Base-by-base conservation (phyloP, 2,113 vertebrate genomes). In the Pterocles burchelli region DNA sequence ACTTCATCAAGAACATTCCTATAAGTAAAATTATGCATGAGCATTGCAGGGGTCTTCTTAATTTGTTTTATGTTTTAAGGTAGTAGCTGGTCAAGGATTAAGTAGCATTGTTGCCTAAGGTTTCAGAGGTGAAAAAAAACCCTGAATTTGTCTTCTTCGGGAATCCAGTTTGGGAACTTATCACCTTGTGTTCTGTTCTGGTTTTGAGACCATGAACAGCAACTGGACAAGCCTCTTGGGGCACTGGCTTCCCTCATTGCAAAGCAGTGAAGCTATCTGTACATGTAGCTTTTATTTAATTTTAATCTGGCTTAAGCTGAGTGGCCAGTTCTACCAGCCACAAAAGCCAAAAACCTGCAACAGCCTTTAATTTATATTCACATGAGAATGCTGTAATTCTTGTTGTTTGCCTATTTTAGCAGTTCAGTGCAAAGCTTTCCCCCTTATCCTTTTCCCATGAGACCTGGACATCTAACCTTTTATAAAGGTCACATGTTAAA, bases 261-360 rank as follows among this genome's bases (percentile, higher is more conserved):
- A 51, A 70, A 75, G 62, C 25, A 76, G 14, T 12, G 52, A 86
- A 63, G 22, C 59, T 88, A 66, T 13, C 57, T 76, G 33, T 77
- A 58, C 13, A 8, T 52, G 79, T 62, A 82, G 38, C 43, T 80
- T 33, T 63, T 62, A 51, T 61, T 92, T 89, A 28, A 11, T 65
- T 95, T 95, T 77, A 11, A 16, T 58, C 36, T 93, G 66, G 51
- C 22, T 7, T 73, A 55, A 78, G 58, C 25, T 58, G 88, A 94
- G 75, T 62, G 90, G 80, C 91, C 59, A 76, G 93, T 96, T 95
- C 75, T 94, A 80, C 85, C 75, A 90, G 72, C 67, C 29, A 34
- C 83, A 66, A 80, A 88, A 85, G 43, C 68, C 71, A 73, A 82
- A 90, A 75, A 8, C 25, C 34, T 62, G 21, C n/a, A 82, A 13